Conservation (phyloP, 2,797 vertebrate genomes). For the Schizopygopsis malacanthus region DNA sequence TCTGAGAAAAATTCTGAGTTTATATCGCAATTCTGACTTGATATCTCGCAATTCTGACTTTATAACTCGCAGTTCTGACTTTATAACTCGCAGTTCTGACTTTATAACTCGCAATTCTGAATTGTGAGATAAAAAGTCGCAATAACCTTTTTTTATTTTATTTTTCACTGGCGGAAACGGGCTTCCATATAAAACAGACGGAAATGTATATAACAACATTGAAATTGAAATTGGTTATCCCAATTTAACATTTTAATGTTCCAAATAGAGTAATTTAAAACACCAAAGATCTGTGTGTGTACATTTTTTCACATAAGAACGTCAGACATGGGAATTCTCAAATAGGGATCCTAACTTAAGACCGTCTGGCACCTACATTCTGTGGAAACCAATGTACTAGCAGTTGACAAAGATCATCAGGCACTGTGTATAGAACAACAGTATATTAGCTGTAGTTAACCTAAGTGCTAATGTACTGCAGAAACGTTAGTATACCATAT, state of each 20-base stretch:
- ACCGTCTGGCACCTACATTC: neutral
- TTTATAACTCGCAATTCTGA: too few species aligned
- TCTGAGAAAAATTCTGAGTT: too few species aligned
- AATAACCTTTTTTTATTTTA: too few species aligned
- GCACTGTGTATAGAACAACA: neutral
- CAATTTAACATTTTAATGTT: neutral
- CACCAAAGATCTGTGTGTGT: neutral
- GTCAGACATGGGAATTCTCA: neutral
- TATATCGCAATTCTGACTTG: too few species aligned
- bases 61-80: too few species aligned
- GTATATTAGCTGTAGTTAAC: neutral
- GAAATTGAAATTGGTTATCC: neutral
- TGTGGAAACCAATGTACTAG: conserved; percentile 9
- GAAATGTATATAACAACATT: neutral
- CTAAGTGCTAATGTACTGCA: conserved; percentile 21
- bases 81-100: too few species aligned
- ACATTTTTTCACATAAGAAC: neutral
- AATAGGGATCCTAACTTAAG: neutral
- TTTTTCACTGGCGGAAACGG: too few species aligned
- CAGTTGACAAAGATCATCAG: neutral
- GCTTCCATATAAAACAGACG: neutral
- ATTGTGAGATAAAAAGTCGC: too few species aligned
- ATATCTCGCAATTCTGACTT: too few species aligned
- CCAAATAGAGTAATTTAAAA: neutral
- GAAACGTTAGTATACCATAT: neutral